Percentiles rank a stretch among this genome's conserved stretches.
phyloP scores from a whole-genome alignment of 1,140 invertebrate genomes.

The Eubasilissa regina region DNA sequence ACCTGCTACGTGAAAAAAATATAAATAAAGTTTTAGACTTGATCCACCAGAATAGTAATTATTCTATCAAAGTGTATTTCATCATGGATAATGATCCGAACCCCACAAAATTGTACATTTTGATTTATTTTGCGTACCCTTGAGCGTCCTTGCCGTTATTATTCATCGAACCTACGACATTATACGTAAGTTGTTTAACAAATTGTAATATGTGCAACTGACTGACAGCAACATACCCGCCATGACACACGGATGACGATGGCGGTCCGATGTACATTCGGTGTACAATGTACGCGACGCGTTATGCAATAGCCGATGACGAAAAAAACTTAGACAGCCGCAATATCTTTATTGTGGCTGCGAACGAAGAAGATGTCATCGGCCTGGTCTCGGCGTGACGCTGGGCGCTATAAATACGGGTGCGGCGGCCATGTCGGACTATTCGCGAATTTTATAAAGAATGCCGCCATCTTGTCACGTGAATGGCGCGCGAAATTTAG shows the following conservation, averaged over 20 bases:
- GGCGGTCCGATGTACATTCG: too few species aligned
- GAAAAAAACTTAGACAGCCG: constrained; percentile 9
- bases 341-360: constrained; percentile 16
- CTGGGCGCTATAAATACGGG: constrained; percentile 43
- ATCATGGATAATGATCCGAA: too few species aligned
- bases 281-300: neutral
- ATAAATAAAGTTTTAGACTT: too few species aligned
- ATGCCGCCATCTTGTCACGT: constrained; percentile 19
- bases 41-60: too few species aligned
- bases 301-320: constrained; percentile 31
- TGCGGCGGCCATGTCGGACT: constrained; percentile 9
- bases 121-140: too few species aligned
- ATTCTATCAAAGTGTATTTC: too few species aligned
- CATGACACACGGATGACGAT: neutral
- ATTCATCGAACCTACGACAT: too few species aligned
- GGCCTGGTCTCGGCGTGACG: constrained; percentile 41
- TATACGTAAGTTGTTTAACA: too few species aligned
- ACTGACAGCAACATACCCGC: neutral
- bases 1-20: too few species aligned
- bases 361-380: constrained; percentile 39
- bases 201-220: neutral
- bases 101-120: too few species aligned
- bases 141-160: too few species aligned
- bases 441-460: constrained; percentile 17
- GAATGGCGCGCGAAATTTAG: constrained; percentile 22